Conservation (phyloP, 2,113 vertebrate species). For the Macroglossus sobrinus region DNA sequence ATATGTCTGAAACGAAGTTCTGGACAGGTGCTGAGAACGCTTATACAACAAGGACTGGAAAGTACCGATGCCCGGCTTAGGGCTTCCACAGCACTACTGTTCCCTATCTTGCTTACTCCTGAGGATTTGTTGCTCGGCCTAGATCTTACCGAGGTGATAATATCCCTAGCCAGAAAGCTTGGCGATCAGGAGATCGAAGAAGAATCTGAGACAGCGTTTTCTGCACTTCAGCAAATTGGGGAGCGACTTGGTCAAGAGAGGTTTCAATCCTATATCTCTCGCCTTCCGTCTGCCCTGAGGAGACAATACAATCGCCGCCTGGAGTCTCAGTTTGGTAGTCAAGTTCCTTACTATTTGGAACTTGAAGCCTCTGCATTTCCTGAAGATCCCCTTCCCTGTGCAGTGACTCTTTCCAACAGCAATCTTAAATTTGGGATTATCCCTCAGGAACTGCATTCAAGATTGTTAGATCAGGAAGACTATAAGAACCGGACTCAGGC, state of each 20-base stretch:
- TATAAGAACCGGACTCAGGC: conserved; percentile 89
- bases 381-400: conserved; percentile 56
- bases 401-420: conserved; percentile 45
- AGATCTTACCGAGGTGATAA: conserved; percentile 71
- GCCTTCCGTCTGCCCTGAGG: conserved; percentile 56
- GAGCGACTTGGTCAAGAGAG: conserved; percentile 71
- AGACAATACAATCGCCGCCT: conserved; percentile 65
- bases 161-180: conserved; percentile 70
- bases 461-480: conserved; percentile 89
- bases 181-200: conserved; percentile 55
- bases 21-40: conserved; percentile 58
- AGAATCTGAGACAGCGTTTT: conserved; percentile 67
- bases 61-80: conserved; percentile 69
- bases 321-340: conserved; percentile 64
- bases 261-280: conserved; percentile 68
- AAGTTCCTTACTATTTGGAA: conserved; percentile 72
- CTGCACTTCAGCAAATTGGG: conserved; percentile 40
- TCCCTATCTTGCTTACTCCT: conserved; percentile 73
- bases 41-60: conserved; percentile 74
- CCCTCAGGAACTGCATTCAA: conserved; percentile 87
- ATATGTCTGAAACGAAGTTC: conserved; percentile 57
- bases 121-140: conserved; percentile 64
- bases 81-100: conserved; percentile 62
- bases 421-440: conserved; percentile 90
- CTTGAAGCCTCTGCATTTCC: conserved; percentile 62